Evolutionary conservation across 2,888 invertebrate species (phyloP), one percentile per base, ranked within the genome.

Genomic region (Rhingia campestris): DNA sequence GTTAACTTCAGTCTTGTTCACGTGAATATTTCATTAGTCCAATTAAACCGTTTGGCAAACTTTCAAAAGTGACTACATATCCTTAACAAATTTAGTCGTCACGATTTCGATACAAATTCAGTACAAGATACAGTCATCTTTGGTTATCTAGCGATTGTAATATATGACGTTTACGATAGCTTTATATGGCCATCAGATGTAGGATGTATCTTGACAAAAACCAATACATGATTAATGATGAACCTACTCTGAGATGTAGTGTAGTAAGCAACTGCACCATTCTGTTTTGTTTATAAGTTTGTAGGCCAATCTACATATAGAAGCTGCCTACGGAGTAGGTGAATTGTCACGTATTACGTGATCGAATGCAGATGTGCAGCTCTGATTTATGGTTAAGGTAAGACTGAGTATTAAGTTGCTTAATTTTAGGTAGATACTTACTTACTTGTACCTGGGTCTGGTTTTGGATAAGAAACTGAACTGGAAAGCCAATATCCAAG

Each of bases 311-410:
- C 66, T 47, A 30, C 45, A 32, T 32, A 43, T 6, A 30, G 4
- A 30, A 37, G 10, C 14, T 35, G 33, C 14, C n/a, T 14, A 22
- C 22, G 14, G 12, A 14, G 49, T 12, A 54, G 35, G 39, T 47
- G 69, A 45, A 56, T 69, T 47, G 69, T 47, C 69, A 69, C 69
- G 69, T 56, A 69, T 12, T 39, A 56, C 56, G 56, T 69, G 69
- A 69, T 69, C 53, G 37, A 37, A 53, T 64, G 32, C 43, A 54
- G 14, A 47, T 35, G 45, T 45, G 22, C 1, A 22, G 22, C 2
- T 22, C 22, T 22, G 22, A 22, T 22, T 2, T 22, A 22, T 22
- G 22, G n/a, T n/a, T n/a, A n/a, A 22, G 22, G 22, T 22, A 22
- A 22, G 22, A 22, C 22, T 22, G 1, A 22, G 2, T 2, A 22